Base-by-base conservation (phyloP, 2,888 invertebrate genomes). In the Clostera curtula region DNA sequence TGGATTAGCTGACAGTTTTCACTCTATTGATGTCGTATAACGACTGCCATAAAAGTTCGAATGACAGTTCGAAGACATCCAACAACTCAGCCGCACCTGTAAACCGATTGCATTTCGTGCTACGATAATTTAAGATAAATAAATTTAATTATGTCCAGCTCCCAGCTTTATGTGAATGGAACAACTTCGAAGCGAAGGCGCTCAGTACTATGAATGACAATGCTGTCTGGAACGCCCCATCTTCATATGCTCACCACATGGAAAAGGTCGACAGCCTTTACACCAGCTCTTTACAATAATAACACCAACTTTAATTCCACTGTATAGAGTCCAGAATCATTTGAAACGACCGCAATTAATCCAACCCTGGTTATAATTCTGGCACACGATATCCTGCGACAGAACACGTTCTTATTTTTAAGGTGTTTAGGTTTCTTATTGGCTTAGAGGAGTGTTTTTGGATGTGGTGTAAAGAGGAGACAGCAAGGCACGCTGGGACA, bases 211-310 rank as follows among this genome's bases (percentile, higher is more conserved):
- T 55, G 56, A 56, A 58, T 58, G 55, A 52, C 58, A 56, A 56
- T 55, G 35, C 31, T 10, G 36, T 24, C 35, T 36, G 34, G 39
- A 34, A 33, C 31, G 25, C 34, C 33, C 31, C 28, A 26, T 21
- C 36, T 40, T 45, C 64, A 64, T 59, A 56, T 65, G 66, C 46
- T 14, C 30, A 27, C 47, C 67, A 65, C 40, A 65, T 67, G 67
- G 39, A 25, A 35, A 48, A 52, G 66, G 64, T 65, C 67, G 59
- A 53, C 65, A 64, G 50, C 65, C 66, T 64, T 41, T 44, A 14
- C 9, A 31, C 50, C 41, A 44, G 28, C 26, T 30, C 27, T 25
- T 15, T 20, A 24, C 41, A 51, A 43, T 46, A 38, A 28, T 24
- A 24, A 3, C 2, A 5, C 8, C 10, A 14, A 15, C 32, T 13